A percentile compares a stretch with the other conserved stretches of the same genome.
These are phyloP conservation scores for Prunella fulvescens DNA, from an alignment of 2,113 vertebrate species.

Conservation along the genomic window DNA sequence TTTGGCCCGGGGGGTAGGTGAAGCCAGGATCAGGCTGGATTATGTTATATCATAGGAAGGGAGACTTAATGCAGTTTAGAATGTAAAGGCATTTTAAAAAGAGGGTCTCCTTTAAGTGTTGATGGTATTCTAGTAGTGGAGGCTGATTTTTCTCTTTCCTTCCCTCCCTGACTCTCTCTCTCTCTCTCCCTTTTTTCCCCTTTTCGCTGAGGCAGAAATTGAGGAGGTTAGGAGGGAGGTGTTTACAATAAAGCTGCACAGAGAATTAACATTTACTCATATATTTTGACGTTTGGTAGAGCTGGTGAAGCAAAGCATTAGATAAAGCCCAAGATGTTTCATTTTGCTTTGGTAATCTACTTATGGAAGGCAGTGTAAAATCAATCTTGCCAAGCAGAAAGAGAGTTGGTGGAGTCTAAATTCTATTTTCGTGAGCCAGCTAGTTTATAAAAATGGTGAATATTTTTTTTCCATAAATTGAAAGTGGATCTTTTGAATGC, in stretches of 20 bases:
- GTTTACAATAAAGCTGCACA: conserved; percentile 46
- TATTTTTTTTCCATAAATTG: conserved; percentile 63
- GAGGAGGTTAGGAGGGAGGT: conserved; percentile 36
- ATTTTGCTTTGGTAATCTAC: conserved; percentile 80
- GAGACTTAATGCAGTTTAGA: conserved; percentile 20
- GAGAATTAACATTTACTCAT: conserved; percentile 63
- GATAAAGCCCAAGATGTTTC: conserved; percentile 77
- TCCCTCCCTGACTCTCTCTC: neutral
- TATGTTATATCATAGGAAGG: neutral
- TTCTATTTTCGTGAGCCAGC: conserved; percentile 76
- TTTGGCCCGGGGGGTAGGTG: neutral
- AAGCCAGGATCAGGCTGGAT: conserved; percentile 38
- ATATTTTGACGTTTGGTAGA: conserved; percentile 66
- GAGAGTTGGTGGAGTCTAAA: conserved; percentile 79
- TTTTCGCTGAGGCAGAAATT: conserved; percentile 33
- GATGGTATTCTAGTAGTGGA: conserved; percentile 14
- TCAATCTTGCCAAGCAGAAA: conserved; percentile 80
- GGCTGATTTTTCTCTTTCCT: conserved; percentile 6
- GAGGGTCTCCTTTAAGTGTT: conserved; percentile 42
- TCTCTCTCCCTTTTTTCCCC: neutral
- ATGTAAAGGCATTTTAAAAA: conserved; percentile 47
- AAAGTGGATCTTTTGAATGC: conserved; percentile 72
- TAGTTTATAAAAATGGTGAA: conserved; percentile 75
- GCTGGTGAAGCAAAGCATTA: conserved; percentile 72
- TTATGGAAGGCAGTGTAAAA: conserved; percentile 79